These are phyloP conservation scores for Equus quagga DNA, from an alignment of 2,113 vertebrate species.

Conservation along the genomic window DNA sequence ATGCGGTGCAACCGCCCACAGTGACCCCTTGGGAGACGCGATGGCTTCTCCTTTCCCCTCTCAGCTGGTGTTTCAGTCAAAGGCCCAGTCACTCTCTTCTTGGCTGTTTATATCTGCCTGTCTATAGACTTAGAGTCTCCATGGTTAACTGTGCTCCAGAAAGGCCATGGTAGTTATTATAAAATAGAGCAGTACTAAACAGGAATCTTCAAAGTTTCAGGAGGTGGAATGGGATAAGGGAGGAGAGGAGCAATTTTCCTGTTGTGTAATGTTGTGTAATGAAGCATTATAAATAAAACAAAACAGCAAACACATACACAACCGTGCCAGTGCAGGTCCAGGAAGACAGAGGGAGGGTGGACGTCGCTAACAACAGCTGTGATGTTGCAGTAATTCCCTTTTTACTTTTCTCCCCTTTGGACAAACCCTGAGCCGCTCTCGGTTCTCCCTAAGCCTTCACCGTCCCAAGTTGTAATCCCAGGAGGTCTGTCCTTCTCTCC, in stretches of 20 bases:
- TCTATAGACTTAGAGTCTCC: background rate
- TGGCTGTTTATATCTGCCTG: background rate
- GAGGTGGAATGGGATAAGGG: background rate
- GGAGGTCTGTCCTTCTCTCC: background rate
- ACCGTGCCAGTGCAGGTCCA: accelerated
- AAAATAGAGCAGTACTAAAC: background rate
- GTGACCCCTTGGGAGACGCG: accelerated
- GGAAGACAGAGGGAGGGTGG: background rate
- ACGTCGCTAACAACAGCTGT: accelerated
- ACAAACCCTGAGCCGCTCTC: accelerated
- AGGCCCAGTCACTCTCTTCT: background rate
- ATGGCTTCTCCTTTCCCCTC: accelerated
- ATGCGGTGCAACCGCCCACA: accelerated
- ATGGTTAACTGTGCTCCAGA: background rate
- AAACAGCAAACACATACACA: background rate
- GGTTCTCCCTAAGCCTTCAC: background rate
- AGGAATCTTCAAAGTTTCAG: background rate
- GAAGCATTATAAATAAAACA: background rate
- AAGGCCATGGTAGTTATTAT: background rate
- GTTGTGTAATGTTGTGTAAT: accelerated
- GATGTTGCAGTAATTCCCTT: accelerated
- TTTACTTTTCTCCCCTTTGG: too few species aligned
- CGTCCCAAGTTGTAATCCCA: too few species aligned
- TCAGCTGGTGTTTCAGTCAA: too few species aligned
- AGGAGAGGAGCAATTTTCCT: accelerated